Conservation (phyloP, 2,113 vertebrate genomes). For the Gopherus evgoodei region DNA sequence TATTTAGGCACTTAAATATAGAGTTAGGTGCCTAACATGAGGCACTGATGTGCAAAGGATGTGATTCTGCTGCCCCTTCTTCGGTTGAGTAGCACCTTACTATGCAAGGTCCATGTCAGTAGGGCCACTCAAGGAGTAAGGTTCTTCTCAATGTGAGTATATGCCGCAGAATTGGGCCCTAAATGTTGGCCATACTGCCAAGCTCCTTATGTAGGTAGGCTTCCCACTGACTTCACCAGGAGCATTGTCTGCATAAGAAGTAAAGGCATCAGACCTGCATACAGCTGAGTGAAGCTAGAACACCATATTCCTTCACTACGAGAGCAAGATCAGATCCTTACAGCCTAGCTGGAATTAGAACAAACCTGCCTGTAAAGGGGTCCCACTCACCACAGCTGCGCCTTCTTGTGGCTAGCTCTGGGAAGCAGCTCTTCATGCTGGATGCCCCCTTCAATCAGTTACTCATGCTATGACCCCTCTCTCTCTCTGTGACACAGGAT, state of each 20-base stretch:
- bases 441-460: neutral
- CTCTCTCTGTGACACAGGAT: neutral
- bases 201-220: neutral
- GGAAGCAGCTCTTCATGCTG: neutral
- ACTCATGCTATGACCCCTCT: too few species aligned
- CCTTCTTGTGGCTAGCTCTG: neutral
- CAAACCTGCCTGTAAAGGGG: neutral
- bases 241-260: neutral
- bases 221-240: neutral
- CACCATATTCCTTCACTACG: neutral
- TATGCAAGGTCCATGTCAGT: neutral
- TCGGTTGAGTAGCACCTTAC: neutral
- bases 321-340: neutral
- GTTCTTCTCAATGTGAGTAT: neutral
- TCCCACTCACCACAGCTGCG: neutral
- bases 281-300: neutral
- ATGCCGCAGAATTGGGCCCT: neutral
- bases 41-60: neutral
- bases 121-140: neutral
- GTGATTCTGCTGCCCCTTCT: neutral
- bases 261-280: rapidly evolving
- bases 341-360: neutral
- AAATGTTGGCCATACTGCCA: neutral
- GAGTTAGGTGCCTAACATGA: neutral
- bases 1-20: neutral